A percentile compares a stretch with the other conserved stretches of the same genome.
Evolutionary conservation across 2,888 invertebrate genomes (phyloP).

Genomic region (Ametastegia equiseti): DNA sequence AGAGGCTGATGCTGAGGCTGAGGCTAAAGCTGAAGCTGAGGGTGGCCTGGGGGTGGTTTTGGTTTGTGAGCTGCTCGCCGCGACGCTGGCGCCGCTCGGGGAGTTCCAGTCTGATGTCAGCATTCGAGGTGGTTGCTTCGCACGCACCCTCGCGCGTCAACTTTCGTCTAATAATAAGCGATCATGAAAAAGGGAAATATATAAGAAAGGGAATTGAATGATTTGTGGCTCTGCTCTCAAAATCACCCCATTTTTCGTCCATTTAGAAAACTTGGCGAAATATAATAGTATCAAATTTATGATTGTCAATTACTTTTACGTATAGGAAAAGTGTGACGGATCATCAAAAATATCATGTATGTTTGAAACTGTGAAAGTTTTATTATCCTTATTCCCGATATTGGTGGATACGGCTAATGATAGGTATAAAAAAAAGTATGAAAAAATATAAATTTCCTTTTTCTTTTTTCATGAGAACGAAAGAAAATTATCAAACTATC

Average conservation of each 20-base stretch:
- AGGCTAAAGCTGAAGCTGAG: slow-evolving; percentile 28
- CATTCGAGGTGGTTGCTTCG: slow-evolving; percentile 72
- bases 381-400: not conserved
- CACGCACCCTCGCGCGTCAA: slow-evolving; percentile 63
- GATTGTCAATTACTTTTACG: not conserved
- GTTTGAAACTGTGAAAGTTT: slow-evolving; percentile 22
- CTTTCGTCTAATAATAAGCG: slow-evolving; percentile 35
- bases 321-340: not conserved
- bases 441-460: not conserved
- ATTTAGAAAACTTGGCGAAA: slow-evolving; percentile 7
- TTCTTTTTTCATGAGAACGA: not conserved
- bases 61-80: slow-evolving; percentile 65
- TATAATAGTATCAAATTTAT: not conserved
- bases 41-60: slow-evolving; percentile 58
- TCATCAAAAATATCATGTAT: not conserved
- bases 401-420: not conserved
- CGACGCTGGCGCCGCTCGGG: slow-evolving; percentile 71
- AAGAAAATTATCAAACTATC: slow-evolving; percentile 3
- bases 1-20: slow-evolving; percentile 9
- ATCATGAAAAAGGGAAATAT: not conserved
- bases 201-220: not conserved
- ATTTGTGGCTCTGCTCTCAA: slow-evolving; percentile 19
- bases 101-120: slow-evolving; percentile 72
- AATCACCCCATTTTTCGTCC: slow-evolving; percentile 2
- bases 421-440: not conserved